Conservation (phyloP, 1,140 invertebrate species). For the Aphelenchoides avenae region DNA sequence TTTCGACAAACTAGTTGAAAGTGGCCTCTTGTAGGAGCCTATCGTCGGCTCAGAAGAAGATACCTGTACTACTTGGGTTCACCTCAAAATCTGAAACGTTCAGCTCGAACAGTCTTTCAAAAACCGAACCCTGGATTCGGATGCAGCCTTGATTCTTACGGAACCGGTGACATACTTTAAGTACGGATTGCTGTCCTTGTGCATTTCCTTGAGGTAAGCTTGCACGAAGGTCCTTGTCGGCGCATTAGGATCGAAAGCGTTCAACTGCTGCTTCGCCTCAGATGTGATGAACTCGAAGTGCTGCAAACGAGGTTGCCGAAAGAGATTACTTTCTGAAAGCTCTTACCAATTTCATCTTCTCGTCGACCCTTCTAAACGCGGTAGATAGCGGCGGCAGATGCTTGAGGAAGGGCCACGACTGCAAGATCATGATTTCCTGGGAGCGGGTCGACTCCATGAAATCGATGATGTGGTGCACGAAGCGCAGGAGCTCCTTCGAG, state of each 20-base stretch:
- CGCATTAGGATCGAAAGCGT: neutral
- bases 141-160: too few species aligned
- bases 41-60: too few species aligned
- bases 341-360: neutral
- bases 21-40: too few species aligned
- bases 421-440: too few species aligned
- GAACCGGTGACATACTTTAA: neutral
- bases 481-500: neutral
- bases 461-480: neutral
- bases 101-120: too few species aligned
- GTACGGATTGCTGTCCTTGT: neutral
- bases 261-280: neutral
- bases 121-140: too few species aligned
- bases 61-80: too few species aligned
- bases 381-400: neutral
- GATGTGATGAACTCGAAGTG: neutral
- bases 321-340: too few species aligned
- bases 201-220: conserved; percentile 1
- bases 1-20: too few species aligned
- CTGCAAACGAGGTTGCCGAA: neutral
- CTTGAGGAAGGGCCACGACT: neutral
- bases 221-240: conserved; percentile 3
- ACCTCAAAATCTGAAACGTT: too few species aligned
- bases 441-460: too few species aligned
- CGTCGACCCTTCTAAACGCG: neutral